phyloP scores from a whole-genome alignment of 1,140 invertebrate genomes.

The Drosophila repleta region DNA sequence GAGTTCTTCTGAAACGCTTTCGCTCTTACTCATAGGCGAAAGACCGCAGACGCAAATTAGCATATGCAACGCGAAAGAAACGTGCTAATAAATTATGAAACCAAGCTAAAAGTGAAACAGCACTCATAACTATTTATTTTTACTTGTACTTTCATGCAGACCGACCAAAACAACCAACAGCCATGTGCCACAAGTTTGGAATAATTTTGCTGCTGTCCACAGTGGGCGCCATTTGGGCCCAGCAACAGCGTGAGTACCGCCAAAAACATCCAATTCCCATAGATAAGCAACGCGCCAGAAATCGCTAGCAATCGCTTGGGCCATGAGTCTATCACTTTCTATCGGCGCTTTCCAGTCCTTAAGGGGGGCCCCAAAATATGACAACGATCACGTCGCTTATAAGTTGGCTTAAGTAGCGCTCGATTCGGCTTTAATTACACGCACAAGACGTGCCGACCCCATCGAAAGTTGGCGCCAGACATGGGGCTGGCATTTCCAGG shows the following conservation, averaged over 20 bases:
- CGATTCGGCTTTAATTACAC: constrained; percentile 34
- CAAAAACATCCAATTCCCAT: constrained; percentile 6
- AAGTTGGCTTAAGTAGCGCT: constrained; percentile 31
- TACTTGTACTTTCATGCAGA: constrained; percentile 76
- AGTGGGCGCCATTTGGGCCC: constrained; percentile 53
- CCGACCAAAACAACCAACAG: constrained; percentile 15
- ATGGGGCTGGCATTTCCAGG: constrained; percentile 11
- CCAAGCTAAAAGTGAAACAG: constrained; percentile 72
- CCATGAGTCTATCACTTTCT: constrained; percentile 39
- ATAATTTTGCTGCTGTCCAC: constrained; percentile 54
- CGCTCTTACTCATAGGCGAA: constrained; percentile 52
- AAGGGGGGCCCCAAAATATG: constrained; percentile 1
- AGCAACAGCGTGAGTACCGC: constrained; percentile 69
- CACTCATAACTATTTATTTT: constrained; percentile 32
- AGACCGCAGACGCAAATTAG: constrained; percentile 50
- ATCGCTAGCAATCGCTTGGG: neutral
- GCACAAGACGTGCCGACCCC: constrained; percentile 18
- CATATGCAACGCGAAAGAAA: constrained; percentile 43
- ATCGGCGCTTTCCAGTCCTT: constrained; percentile 28
- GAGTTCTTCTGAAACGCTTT: constrained; percentile 50
- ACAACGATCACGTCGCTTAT: constrained; percentile 27
- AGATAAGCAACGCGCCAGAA: constrained; percentile 11
- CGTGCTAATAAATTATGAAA: constrained; percentile 80
- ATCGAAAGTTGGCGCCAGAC: constrained; percentile 22
- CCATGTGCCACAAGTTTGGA: constrained; percentile 56